Conservation (phyloP, 53 echinoderm and acorn worm genomes). For the Stichopus horrens region DNA sequence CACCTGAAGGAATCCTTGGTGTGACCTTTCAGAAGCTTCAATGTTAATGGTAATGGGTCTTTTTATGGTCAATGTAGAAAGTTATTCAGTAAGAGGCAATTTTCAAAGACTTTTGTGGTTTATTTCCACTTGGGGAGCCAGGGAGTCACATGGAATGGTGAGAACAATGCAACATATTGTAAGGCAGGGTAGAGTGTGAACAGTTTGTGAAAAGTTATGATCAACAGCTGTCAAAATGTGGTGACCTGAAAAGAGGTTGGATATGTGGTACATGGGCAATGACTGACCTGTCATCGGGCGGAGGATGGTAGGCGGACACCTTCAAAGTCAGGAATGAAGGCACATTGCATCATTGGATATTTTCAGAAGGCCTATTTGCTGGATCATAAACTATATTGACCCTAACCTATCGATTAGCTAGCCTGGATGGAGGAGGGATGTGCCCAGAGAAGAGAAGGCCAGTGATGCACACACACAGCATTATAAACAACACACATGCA, state of each 20-base stretch:
- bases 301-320: background rate
- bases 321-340: too few species aligned
- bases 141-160: constrained; percentile 14
- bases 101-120: constrained; percentile 19
- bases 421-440: too few species aligned
- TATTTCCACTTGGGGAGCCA: constrained; percentile 11
- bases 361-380: too few species aligned
- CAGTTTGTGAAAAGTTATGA: constrained; percentile 29
- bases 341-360: too few species aligned
- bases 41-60: background rate
- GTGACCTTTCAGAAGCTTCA: background rate
- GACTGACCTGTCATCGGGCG: constrained; percentile 1
- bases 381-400: too few species aligned
- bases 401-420: too few species aligned
- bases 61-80: constrained; percentile 5
- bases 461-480: too few species aligned
- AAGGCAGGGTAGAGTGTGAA: constrained; percentile 8
- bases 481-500: too few species aligned
- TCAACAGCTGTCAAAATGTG: constrained; percentile 44
- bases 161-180: constrained; percentile 24
- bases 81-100: constrained; percentile 18
- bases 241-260: constrained; percentile 18
- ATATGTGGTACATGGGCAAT: constrained; percentile 17
- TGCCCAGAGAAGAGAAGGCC: too few species aligned
- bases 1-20: constrained; percentile 4